Evolutionary conservation across 2,113 vertebrate genomes (phyloP).

Genomic region (Conger conger): DNA sequence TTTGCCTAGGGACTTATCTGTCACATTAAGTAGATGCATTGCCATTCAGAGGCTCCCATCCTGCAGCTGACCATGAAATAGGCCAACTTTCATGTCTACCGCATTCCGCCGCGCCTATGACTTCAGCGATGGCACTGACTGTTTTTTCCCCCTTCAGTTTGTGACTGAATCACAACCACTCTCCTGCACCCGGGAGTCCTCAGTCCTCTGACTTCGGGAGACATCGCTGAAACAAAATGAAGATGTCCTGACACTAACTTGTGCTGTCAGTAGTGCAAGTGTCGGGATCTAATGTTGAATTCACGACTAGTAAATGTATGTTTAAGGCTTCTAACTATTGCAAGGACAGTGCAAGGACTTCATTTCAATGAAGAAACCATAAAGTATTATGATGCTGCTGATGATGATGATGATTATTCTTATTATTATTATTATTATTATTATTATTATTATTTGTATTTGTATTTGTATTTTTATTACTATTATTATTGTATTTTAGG

Average conservation of each 20-base stretch:
- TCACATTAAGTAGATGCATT: constrained; percentile 78
- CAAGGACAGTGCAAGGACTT: background rate
- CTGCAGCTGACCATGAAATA: constrained; percentile 77
- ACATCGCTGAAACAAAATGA: constrained; percentile 35
- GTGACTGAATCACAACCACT: constrained; percentile 60
- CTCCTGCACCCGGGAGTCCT: constrained; percentile 48
- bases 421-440: background rate
- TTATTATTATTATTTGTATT: background rate
- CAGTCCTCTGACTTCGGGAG: constrained; percentile 48
- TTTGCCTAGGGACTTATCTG: constrained; percentile 78
- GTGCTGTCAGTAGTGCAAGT: constrained; percentile 28
- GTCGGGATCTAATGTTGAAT: constrained; percentile 32
- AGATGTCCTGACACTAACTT: constrained; percentile 32
- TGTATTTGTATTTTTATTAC: background rate
- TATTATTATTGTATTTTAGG: background rate
- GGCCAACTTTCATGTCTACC: constrained; percentile 77
- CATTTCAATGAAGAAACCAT: background rate
- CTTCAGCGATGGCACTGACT: constrained; percentile 66
- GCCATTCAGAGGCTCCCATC: constrained; percentile 71
- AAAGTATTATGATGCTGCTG: background rate
- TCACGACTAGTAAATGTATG: constrained; percentile 28
- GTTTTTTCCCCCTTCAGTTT: constrained; percentile 57
- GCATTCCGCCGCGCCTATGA: constrained; percentile 63
- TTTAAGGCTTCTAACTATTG: constrained; percentile 21
- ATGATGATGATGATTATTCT: too few species aligned